Conservation (phyloP, 2,888 invertebrate species). For the Stenodera caucasica region DNA sequence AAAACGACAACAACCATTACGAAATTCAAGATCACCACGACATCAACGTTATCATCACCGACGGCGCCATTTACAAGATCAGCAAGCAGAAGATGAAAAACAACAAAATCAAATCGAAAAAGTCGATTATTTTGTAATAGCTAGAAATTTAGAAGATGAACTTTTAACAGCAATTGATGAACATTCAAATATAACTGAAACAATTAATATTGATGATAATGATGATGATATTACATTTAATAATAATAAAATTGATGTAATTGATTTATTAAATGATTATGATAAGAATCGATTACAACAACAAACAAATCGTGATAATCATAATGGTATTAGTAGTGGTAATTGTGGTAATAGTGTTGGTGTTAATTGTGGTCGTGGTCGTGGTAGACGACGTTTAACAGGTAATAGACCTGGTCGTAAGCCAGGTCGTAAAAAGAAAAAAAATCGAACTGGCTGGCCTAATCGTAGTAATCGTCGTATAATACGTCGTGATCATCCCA, state of each 20-base stretch:
- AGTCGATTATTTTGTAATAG: conserved; percentile 46
- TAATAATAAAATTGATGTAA: conserved; percentile 40
- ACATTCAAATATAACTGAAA: conserved; percentile 28
- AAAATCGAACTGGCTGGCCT: conserved; percentile 84
- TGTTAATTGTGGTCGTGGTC: conserved; percentile 39
- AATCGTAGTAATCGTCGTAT: conserved; percentile 55
- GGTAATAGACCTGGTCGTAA: conserved; percentile 40
- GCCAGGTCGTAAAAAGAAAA: conserved; percentile 60
- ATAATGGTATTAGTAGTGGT: conserved; percentile 36
- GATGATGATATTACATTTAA: conserved; percentile 50
- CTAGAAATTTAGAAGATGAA: conserved; percentile 56
- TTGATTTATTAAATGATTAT: conserved; percentile 52
- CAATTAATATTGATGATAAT: conserved; percentile 45
- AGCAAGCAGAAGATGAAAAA: conserved; percentile 52
- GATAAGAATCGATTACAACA: conserved; percentile 53
- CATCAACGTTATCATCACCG: conserved; percentile 12
- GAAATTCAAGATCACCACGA: conserved; percentile 10
- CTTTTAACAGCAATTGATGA: conserved; percentile 42
- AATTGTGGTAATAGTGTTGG: conserved; percentile 36
- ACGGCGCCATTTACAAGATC: conserved; percentile 12
- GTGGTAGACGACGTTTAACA: background rate
- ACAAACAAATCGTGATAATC: background rate
- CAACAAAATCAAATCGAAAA: conserved; percentile 50
- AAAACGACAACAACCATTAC: conserved; percentile 9
- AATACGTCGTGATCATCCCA: conserved; percentile 50